Base-by-base conservation (phyloP, 2,113 vertebrate species). In the Oenanthe oenanthe region DNA sequence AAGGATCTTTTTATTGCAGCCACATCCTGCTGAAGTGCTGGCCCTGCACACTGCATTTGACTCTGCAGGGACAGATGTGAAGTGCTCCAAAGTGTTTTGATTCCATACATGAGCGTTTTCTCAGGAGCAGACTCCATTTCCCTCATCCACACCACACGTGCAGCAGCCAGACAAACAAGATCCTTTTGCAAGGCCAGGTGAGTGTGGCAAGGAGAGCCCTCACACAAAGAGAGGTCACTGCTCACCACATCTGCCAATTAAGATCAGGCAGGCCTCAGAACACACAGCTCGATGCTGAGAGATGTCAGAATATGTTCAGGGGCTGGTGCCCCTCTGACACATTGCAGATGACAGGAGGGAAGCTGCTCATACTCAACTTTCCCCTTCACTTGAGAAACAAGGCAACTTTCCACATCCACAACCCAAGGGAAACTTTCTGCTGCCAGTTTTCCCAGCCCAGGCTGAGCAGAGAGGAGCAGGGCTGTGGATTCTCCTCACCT, bases 111-210 rank as follows among this genome's bases (percentile, higher is more conserved):
- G 45, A 89, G 42, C 18, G 16, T 47, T 63, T 74, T 78, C 54
- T 56, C 22, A 10, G 36, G 54, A 72, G 40, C 32, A 82, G 31
- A 57, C 4, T 8, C 32, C 28, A 3, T 61, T 75, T 70, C 40
- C 14, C 13, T 73, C 51, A 56, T 36, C 45, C 22, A 58, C 11
- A 7, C 7, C 7, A 8, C 6, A 4, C 2, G 2, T 0, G 7
- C 40, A 58, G 79, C 53, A 88, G 17, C 10, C 38, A 66, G 84
- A 53, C 42, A 63, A 71, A 65, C 42, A 43, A 66, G 31, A 67
- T 80, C 8, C 12, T 74, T 63, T 85, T 29, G 56, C 24, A 4
- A 2, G 9, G 42, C 40, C 26, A 40, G 40, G 34, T 66, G 54
- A 73, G 32, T 0, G 12, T 36, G 71, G 36, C 26, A 89, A 58